A percentile compares a stretch with the other conserved stretches of the same genome.
Conservation (phyloP, 1,140 invertebrate genomes). For the Hyles vespertilio region DNA sequence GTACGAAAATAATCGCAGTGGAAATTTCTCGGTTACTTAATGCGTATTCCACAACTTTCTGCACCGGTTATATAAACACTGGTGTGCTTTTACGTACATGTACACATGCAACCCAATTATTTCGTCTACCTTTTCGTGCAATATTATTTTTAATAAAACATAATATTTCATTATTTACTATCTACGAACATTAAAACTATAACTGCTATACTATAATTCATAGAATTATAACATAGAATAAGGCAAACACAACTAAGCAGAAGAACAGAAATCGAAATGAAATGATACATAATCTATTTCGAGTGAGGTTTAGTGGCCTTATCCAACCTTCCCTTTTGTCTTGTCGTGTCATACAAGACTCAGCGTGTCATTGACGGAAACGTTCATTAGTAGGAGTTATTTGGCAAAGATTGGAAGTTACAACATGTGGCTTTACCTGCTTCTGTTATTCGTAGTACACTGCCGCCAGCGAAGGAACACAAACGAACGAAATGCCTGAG, state of each 20-base stretch:
- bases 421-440: slow-evolving; percentile 34
- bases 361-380: slow-evolving; percentile 32
- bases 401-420: slow-evolving; percentile 49
- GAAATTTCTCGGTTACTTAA: no score
- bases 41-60: no score
- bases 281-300: slow-evolving; percentile 1
- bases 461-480: slow-evolving; percentile 45
- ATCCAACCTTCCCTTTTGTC: slow-evolving; percentile 19
- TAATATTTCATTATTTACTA: no score
- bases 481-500: slow-evolving; percentile 50
- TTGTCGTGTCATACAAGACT: slow-evolving; percentile 23
- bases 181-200: no score
- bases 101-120: no score
- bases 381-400: slow-evolving; percentile 49
- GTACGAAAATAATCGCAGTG: no score
- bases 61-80: no score
- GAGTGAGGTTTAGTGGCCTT: slow-evolving; percentile 30
- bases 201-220: no score
- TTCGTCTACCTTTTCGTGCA: no score
- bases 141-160: no score
- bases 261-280: neutral
- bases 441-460: slow-evolving; percentile 41
- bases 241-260: neutral
- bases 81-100: no score
- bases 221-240: no score